A percentile compares a stretch with the other conserved stretches of the same genome.
phyloP scores from a whole-genome alignment of 2,113 vertebrate genomes.

The Callipepla californica region DNA sequence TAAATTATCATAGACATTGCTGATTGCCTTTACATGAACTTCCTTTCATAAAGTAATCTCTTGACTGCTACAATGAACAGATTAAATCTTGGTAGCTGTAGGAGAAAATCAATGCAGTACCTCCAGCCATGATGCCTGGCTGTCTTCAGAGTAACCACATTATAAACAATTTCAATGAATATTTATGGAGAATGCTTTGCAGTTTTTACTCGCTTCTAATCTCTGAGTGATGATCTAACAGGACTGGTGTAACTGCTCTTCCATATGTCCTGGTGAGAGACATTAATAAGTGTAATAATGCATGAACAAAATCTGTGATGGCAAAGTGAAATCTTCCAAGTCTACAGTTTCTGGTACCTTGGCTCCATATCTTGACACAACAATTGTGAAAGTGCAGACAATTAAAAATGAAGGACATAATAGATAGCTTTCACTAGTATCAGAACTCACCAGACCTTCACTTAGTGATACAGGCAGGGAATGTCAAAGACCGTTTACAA shows the following conservation, averaged over 20 bases:
- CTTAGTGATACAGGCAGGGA: background rate
- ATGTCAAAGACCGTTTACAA: background rate
- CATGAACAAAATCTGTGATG: background rate
- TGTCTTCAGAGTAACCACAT: constrained; percentile 25
- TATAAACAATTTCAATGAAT: constrained; percentile 26
- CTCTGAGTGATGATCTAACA: constrained; percentile 39
- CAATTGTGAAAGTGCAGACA: background rate
- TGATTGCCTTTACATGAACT: constrained; percentile 38
- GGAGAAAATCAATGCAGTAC: constrained; percentile 49
- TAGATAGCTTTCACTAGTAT: background rate
- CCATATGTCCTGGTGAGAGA: constrained; percentile 51
- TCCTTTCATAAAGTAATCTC: constrained; percentile 38
- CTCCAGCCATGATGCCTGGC: constrained; percentile 34
- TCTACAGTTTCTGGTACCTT: background rate
- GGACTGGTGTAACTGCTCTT: constrained; percentile 8
- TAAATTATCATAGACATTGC: background rate
- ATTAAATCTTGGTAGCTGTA: constrained; percentile 37
- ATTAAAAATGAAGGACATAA: background rate
- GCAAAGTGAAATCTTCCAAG: background rate
- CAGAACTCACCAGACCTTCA: background rate
- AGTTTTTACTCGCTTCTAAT: constrained; percentile 54
- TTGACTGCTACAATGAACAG: background rate
- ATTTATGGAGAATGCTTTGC: constrained; percentile 47
- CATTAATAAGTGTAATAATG: background rate
- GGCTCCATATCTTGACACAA: background rate